Evolutionary conservation across 2,888 invertebrate species (phyloP).

Genomic region (Eristalinus sepulchralis): DNA sequence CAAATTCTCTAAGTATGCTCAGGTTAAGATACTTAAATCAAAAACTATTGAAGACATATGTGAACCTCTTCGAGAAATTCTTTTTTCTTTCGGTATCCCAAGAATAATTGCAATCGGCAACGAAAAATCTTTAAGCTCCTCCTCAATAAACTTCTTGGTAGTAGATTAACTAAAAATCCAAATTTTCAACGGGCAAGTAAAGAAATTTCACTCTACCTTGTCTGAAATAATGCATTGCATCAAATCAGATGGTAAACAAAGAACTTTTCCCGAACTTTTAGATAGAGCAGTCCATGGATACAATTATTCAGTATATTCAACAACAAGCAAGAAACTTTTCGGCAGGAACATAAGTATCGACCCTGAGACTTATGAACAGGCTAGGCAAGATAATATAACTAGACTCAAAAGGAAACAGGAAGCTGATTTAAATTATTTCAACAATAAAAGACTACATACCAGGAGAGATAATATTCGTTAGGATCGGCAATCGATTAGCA

Average conservation of each 20-base stretch:
- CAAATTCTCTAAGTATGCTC: slow-evolving; percentile 40
- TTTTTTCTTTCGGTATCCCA: slow-evolving; percentile 28
- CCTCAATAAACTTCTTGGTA: slow-evolving; percentile 26
- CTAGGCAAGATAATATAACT: slow-evolving; percentile 12
- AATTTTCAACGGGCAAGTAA: slow-evolving; percentile 53
- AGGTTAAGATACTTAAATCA: slow-evolving; percentile 21
- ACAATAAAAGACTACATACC: slow-evolving; percentile 1
- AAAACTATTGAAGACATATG: slow-evolving; percentile 27
- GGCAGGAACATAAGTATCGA: slow-evolving; percentile 5
- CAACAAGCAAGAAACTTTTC: slow-evolving; percentile 16
- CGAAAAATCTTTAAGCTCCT: slow-evolving; percentile 41
- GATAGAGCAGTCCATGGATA: slow-evolving; percentile 34
- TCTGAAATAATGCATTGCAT: slow-evolving; percentile 46
- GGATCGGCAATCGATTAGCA: slow-evolving; percentile 9
- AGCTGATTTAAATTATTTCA: not conserved
- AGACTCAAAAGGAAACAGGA: slow-evolving; percentile 39
- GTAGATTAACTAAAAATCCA: slow-evolving; percentile 25
- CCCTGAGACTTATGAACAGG: not conserved
- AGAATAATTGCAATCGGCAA: slow-evolving; percentile 34
- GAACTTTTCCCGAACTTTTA: slow-evolving; percentile 29
- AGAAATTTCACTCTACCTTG: slow-evolving; percentile 54
- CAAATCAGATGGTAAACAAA: slow-evolving; percentile 16
- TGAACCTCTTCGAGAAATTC: slow-evolving; percentile 19
- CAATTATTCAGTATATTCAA: slow-evolving; percentile 19
- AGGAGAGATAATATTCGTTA: slow-evolving; percentile 18